phyloP scores from a whole-genome alignment of 2,888 invertebrate species.

The Polymixis lichenea region DNA sequence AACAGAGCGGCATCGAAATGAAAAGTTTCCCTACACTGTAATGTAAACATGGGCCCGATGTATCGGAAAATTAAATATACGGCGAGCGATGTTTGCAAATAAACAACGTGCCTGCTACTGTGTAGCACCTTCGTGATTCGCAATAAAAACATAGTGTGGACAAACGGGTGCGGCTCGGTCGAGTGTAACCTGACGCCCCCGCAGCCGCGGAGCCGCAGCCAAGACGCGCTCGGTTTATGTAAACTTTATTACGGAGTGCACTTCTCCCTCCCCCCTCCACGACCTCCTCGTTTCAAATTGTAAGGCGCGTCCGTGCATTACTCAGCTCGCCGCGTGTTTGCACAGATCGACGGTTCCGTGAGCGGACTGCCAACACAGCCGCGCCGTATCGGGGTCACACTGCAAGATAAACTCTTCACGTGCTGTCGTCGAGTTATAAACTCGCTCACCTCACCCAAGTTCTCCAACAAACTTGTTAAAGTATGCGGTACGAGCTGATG shows the following conservation, averaged over 20 bases:
- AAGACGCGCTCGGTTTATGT: conserved; percentile 86
- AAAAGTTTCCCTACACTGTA: conserved; percentile 75
- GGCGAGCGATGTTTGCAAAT: conserved; percentile 83
- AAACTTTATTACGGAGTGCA: conserved; percentile 89
- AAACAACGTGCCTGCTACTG: conserved; percentile 83
- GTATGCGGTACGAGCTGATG: conserved; percentile 69
- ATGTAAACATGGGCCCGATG: conserved; percentile 80
- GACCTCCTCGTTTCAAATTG: conserved; percentile 79
- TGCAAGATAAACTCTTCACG: conserved; percentile 82
- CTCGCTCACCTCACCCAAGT: conserved; percentile 76
- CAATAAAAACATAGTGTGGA: conserved; percentile 85
- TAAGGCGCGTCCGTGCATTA: conserved; percentile 87
- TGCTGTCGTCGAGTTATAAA: conserved; percentile 79
- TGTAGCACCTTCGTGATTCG: conserved; percentile 86
- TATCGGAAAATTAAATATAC: conserved; percentile 82
- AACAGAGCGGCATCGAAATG: conserved; percentile 57
- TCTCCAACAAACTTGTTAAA: conserved; percentile 73
- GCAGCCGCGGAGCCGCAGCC: conserved; percentile 73
- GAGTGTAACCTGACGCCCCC: conserved; percentile 82
- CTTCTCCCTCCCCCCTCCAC: conserved; percentile 68
- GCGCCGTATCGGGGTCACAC: conserved; percentile 83
- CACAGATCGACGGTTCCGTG: conserved; percentile 87
- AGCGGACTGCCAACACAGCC: conserved; percentile 79
- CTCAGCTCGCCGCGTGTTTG: conserved; percentile 87
- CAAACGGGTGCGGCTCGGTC: conserved; percentile 78